phyloP scores from a whole-genome alignment of 1,140 invertebrate species.

The Drosophila azteca region DNA sequence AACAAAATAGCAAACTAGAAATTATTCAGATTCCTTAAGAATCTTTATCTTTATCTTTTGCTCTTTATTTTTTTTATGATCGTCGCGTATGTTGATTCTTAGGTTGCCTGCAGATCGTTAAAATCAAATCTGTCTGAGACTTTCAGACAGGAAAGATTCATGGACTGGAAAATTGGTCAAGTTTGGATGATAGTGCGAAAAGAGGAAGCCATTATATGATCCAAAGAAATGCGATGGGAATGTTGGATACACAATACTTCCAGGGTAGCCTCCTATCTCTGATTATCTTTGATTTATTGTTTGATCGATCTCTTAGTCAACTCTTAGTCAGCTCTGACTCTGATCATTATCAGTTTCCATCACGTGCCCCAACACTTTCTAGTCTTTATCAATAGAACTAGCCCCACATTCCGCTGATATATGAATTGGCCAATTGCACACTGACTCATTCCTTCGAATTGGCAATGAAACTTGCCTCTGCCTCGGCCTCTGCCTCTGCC shows the following conservation, averaged over 20 bases:
- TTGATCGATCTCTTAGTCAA: neutral
- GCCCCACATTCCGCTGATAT: conserved; percentile 9
- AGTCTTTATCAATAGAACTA: conserved; percentile 26
- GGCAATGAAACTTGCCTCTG: conserved; percentile 66
- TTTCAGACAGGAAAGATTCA: conserved; percentile 7
- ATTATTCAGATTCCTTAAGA: conserved; percentile 53
- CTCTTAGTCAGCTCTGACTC: neutral
- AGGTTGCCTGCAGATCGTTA: conserved; percentile 36
- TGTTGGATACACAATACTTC: neutral
- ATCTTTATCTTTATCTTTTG: conserved; percentile 4
- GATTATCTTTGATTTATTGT: too few species aligned
- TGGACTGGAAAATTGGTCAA: conserved; percentile 4
- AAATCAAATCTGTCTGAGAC: conserved; percentile 19
- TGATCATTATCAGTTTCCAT: neutral
- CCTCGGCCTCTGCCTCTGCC: neutral
- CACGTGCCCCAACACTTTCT: conserved; percentile 7
- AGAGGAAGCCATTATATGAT: neutral
- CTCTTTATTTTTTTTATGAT: conserved; percentile 26
- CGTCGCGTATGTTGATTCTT: conserved; percentile 15
- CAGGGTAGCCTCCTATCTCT: too few species aligned
- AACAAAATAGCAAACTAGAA: conserved; percentile 66
- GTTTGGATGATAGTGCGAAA: neutral
- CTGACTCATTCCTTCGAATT: conserved; percentile 62
- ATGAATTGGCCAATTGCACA: conserved; percentile 25
- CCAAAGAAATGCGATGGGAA: neutral